A percentile compares a stretch with the other conserved stretches of the same genome.
Evolutionary conservation across 2,888 invertebrate species (phyloP).

Genomic region (Lasioglossum lativentre): DNA sequence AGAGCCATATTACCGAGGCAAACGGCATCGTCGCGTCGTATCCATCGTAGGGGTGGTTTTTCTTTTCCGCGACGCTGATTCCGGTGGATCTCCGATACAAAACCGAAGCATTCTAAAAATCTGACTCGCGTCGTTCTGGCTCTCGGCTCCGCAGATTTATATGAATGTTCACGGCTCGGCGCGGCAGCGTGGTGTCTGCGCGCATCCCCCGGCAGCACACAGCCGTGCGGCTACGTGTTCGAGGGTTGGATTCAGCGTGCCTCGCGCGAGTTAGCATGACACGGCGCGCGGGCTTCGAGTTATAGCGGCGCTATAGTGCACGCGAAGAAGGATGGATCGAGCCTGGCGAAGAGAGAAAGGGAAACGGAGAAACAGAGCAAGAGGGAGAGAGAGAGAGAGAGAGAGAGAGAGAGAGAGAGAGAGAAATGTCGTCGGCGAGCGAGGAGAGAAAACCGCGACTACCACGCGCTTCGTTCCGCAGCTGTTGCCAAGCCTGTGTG

Average conservation of each 20-base stretch:
- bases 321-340: slow-evolving; percentile 5
- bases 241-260: not conserved
- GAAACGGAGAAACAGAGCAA: slow-evolving; percentile 25
- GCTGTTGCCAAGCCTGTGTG: slow-evolving; percentile 76
- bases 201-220: not conserved
- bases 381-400: not conserved
- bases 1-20: not conserved
- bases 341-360: not conserved
- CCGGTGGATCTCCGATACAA: not conserved
- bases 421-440: not conserved
- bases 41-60: not conserved
- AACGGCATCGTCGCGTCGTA: not conserved
- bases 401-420: not conserved
- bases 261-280: not conserved
- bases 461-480: slow-evolving; percentile 66
- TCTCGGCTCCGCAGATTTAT: not conserved
- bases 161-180: not conserved
- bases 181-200: not conserved
- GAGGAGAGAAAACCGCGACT: slow-evolving; percentile 68
- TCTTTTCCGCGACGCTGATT: not conserved
- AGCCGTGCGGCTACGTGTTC: not conserved
- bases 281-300: not conserved
- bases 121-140: not conserved
- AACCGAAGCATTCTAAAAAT: not conserved
- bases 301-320: not conserved